Evolutionary conservation across 2,113 vertebrate species (phyloP).

Genomic region (Athene cunicularia): DNA sequence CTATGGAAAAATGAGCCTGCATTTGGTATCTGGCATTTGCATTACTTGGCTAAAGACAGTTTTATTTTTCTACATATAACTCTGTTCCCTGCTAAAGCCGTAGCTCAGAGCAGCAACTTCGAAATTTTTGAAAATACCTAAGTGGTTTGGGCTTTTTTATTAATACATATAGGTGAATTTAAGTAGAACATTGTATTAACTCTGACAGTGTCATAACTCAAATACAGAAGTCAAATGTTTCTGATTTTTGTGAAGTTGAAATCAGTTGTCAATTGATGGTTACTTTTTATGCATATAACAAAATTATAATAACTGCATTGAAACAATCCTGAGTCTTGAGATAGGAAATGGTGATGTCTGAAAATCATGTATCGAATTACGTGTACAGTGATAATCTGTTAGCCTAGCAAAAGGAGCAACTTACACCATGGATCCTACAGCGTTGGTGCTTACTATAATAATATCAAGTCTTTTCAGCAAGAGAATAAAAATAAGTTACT

Average conservation of each 20-base stretch:
- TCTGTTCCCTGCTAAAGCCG: not conserved
- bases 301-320: not conserved
- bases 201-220: not conserved
- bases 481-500: not conserved
- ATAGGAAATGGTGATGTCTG: not conserved
- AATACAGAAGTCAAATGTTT: not conserved
- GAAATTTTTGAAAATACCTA: not conserved
- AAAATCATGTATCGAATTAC: not conserved
- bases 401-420: not conserved
- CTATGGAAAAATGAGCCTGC: not conserved
- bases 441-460: accelerated
- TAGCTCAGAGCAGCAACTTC: not conserved
- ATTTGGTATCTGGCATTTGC: not conserved
- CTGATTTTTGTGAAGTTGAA: not conserved
- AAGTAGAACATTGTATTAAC: not conserved
- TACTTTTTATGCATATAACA: not conserved
- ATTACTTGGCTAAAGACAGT: not conserved
- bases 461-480: not conserved
- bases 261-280: not conserved
- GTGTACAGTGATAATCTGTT: not conserved
- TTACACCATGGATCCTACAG: not conserved
- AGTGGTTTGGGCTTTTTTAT: not conserved
- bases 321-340: not conserved
- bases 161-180: not conserved
- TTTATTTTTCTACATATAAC: not conserved